Base-by-base conservation (phyloP, 2,113 vertebrate genomes). In the Nyctibius bracteatus region DNA sequence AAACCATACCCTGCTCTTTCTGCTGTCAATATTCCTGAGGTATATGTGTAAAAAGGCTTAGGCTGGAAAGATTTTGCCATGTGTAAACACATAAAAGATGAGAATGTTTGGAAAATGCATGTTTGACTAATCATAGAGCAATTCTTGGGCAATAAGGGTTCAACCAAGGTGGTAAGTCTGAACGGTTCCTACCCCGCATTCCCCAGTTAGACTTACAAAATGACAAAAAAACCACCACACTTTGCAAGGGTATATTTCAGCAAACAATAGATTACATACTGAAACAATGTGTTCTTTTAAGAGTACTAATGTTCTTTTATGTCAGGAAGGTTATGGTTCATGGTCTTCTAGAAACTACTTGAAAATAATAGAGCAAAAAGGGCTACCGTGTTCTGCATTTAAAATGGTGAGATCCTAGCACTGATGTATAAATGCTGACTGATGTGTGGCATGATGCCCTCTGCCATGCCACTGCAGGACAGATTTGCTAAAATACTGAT, bases 241-340 rank as follows among this genome's bases (percentile, higher is more conserved):
- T 70, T 83, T 91, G 59, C 43, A 84, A 63, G 59, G 23, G 21
- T 73, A 25, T 94, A 15, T 81, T 95, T 96, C 51, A 84, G 59
- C 51, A 59, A 94, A 92, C 88, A 95, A 59, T 92, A 78, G 75
- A 46, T 88, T 54, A 77, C 59, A 39, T 54, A 62, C 23, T 16
- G 80, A 84, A 92, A 92, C 83, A 94, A 27, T 14, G 46, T 78
- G 82, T 94, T 92, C 74, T 88, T 49, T 49, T 93, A 57, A 58
- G 47, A 74, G 90, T 59, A 55, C 52, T 30, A 90, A 81, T 75
- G 85, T 74, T 87, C 63, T 33, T 82, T 91, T 88, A 93, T 80
- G 93, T 87, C 66, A 65, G 85, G 70, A 85, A 95, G 85, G 92
- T 80, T 88, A 82, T 94, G 95, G 85, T 92, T 91, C 66, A 14